phyloP scores from a whole-genome alignment of 1,140 invertebrate species.

The Calephelis virginiensis region DNA sequence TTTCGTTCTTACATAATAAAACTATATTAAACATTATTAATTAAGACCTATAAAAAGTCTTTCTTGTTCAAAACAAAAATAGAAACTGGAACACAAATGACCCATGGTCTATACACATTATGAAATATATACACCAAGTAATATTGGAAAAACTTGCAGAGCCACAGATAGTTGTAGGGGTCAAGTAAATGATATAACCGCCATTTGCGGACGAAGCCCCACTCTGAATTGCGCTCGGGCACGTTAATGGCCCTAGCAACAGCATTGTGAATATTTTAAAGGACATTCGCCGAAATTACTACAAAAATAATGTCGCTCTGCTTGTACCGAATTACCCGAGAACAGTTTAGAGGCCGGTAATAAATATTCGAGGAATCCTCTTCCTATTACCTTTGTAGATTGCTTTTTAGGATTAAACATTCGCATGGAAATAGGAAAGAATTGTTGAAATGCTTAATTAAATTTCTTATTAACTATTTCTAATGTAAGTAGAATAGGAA shows the following conservation, averaged over 20 bases:
- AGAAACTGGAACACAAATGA: too few species aligned
- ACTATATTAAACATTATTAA: too few species aligned
- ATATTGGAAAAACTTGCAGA: conserved; percentile 73
- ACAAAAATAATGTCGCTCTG: conserved; percentile 77
- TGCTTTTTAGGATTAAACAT: conserved; percentile 67
- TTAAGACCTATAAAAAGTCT: too few species aligned
- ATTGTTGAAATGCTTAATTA: conserved; percentile 1
- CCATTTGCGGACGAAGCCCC: conserved; percentile 69
- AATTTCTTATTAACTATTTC: not conserved
- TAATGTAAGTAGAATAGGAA: not conserved
- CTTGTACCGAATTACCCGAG: conserved; percentile 75
- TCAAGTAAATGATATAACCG: conserved; percentile 76
- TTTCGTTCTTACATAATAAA: too few species aligned
- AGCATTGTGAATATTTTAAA: conserved; percentile 77
- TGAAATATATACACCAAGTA: conserved; percentile 53
- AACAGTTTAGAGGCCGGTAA: conserved; percentile 69
- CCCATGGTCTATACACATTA: too few species aligned
- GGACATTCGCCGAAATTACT: conserved; percentile 77
- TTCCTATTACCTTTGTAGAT: conserved; percentile 67
- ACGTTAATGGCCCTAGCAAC: conserved; percentile 74
- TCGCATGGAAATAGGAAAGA: conserved; percentile 28
- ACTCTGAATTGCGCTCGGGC: conserved; percentile 69
- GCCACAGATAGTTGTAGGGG: conserved; percentile 69
- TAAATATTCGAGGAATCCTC: conserved; percentile 73
- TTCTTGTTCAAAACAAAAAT: too few species aligned